Evolutionary conservation across 1,140 invertebrate species (phyloP), one percentile per base, ranked within the genome.

Genomic region (Muscidifurax raptorellus): DNA sequence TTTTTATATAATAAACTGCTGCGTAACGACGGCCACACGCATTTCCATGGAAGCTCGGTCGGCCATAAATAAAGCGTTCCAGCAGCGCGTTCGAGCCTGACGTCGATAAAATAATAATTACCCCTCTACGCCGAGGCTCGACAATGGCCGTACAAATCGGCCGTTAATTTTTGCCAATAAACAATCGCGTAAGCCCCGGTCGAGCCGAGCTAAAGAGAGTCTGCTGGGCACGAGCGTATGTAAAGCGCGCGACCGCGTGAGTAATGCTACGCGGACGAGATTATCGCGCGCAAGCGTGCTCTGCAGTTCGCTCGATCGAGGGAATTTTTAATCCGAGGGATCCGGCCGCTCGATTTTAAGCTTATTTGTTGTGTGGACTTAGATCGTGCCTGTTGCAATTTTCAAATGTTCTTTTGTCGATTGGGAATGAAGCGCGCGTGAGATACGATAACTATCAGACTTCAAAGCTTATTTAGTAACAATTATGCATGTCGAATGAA

Each of bases 91-190:
- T 80, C 36, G 81, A 85, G 69, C 52, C 83, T 85, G 87, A 88
- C 87, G 88, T 86, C 89, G 90, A 91, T 91, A 89, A 90, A 91
- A 91, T 91, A 90, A 91, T 92, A 90, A 92, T 92, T 89, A 91
- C 88, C 88, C 27, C 32, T 36, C 44, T 67, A 4, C 2, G 72
- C 72, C 22, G 40, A 12, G n/a, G 64, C 10, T 82, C 86, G 87
- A 91, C 87, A 91, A 91, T 90, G 88, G 85, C 87, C 85, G 87
- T 88, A 88, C 88, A 89, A 90, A 91, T 90, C 88, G 89, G 86
- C 88, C 89, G 91, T 91, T 91, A 91, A 91, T 92, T 92, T 92
- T 92, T 92, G 88, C 86, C 90, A 89, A 91, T 92, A 92, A 92
- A 92, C 90, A 92, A 91, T 91, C 89, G 89, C 44, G 44, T 86